These are phyloP conservation scores for Kuschelorhynchus macadamiae DNA, from an alignment of 2,888 invertebrate genomes.

Conservation along the genomic window DNA sequence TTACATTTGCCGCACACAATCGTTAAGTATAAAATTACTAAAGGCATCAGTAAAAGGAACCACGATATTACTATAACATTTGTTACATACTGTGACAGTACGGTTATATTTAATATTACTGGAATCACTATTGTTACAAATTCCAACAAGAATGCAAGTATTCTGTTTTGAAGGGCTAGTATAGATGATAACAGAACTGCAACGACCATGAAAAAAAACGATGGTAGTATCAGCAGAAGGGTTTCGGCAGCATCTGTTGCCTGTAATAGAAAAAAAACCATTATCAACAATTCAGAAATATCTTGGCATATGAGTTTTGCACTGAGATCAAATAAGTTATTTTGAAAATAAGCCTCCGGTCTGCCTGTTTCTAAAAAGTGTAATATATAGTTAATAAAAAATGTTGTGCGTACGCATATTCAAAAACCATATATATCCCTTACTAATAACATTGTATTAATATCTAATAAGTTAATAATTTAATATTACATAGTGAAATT, in stretches of 20 bases:
- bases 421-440: too few species aligned
- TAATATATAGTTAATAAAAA: too few species aligned
- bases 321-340: too few species aligned
- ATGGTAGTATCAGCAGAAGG: constrained; percentile 63
- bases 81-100: constrained; percentile 67
- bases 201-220: constrained; percentile 61
- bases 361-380: too few species aligned
- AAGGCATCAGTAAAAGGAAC: constrained; percentile 33
- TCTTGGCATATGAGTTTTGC: too few species aligned
- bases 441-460: too few species aligned
- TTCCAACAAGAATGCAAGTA: constrained; percentile 67
- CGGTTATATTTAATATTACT: constrained; percentile 72
- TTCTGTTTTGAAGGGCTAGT: constrained; percentile 49
- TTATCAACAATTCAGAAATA: too few species aligned
- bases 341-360: too few species aligned
- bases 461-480: too few species aligned
- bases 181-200: constrained; percentile 59
- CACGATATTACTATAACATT: constrained; percentile 28
- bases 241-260: constrained; percentile 67
- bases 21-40: constrained; percentile 19
- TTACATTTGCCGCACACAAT: constrained; percentile 14
- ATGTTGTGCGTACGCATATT: too few species aligned
- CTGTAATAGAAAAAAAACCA: constrained; percentile 40
- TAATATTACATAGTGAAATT: too few species aligned
- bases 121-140: constrained; percentile 73